Base-by-base conservation (phyloP, 2,113 vertebrate genomes). In the Entelurus aequoreus region DNA sequence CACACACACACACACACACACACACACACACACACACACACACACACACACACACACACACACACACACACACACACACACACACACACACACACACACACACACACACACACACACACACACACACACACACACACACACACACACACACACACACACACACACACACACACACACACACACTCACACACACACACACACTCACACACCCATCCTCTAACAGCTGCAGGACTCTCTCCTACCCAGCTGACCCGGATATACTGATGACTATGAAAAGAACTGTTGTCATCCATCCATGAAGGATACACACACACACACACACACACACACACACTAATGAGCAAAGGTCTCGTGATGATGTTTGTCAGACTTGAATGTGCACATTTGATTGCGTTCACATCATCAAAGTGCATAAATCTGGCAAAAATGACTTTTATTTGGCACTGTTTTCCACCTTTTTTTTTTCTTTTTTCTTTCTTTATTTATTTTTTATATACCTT, bases 171-270 rank as follows among this genome's bases (percentile, higher is more conserved):
- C 13, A 44, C 54, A 47, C 35, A 37, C 9, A 46, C 13, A 35
- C 1, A 9, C n/a, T 37, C 62, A 56, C 9, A 40, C 51, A 61
- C 57, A 28, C 28, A 28, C 28, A 28, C 28, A 28, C 28, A 28
- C 28, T 16, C 1, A 9, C 16, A 37, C 62, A 56, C 6, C 19
- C 52, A 54, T 61, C 38, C 65, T 59, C 53, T 54, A 64, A 28
- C 80, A 86, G 80, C 83, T 82, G 81, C 79, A 72, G 72, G 71
- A 74, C 66, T 76, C 63, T 56, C 62, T 42, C 54, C 76, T 63
- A 64, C 71, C 78, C 78, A 83, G 82, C 80, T 85, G 80, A 83
- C 79, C 74, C 71, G 69, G 72, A 76, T 71, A 59, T 61, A 66
- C 68, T 74, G 76, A 68, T 37, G 1, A 51, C 77, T 16, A 78